A percentile compares a stretch with the other conserved stretches of the same genome.
phyloP scores from a whole-genome alignment of 2,888 invertebrate genomes.

The Smittia aterrima region DNA sequence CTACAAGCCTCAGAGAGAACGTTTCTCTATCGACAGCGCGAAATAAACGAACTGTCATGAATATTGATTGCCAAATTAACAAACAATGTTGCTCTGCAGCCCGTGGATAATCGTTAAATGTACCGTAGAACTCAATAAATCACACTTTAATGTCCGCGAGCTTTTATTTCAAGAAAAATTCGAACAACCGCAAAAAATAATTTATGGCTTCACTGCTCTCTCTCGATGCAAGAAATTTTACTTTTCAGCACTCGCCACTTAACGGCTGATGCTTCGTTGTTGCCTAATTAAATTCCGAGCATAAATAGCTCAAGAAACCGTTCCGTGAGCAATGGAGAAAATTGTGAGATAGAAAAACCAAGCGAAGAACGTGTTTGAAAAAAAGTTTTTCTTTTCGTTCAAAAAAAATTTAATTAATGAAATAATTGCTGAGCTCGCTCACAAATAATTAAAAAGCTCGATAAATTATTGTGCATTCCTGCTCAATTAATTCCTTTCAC shows the following conservation, averaged over 20 bases:
- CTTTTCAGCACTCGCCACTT: neutral
- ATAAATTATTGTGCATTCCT: neutral
- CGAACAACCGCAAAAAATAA: too few relatives aligned
- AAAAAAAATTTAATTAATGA: neutral
- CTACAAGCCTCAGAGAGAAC: neutral
- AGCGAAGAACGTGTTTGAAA: neutral
- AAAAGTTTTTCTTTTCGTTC: neutral
- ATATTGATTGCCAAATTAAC: neutral
- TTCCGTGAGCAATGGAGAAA: neutral
- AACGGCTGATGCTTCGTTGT: constrained; percentile 1
- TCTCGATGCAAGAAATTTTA: too few relatives aligned
- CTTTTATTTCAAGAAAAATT: neutral
- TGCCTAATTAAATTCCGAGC: constrained; percentile 4
- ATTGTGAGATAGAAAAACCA: neutral
- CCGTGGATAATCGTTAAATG: neutral
- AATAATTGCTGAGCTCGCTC: neutral
- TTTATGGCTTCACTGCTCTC: too few relatives aligned
- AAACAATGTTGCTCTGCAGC: neutral
- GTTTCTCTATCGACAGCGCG: neutral
- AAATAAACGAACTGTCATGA: neutral
- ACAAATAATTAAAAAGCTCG: neutral
- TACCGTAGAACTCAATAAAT: neutral
- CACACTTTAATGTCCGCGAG: neutral
- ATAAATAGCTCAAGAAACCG: constrained; percentile 5
- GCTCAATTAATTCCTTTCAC: neutral